Conservation (phyloP, 2,113 vertebrate genomes). For the Jacana jacana region DNA sequence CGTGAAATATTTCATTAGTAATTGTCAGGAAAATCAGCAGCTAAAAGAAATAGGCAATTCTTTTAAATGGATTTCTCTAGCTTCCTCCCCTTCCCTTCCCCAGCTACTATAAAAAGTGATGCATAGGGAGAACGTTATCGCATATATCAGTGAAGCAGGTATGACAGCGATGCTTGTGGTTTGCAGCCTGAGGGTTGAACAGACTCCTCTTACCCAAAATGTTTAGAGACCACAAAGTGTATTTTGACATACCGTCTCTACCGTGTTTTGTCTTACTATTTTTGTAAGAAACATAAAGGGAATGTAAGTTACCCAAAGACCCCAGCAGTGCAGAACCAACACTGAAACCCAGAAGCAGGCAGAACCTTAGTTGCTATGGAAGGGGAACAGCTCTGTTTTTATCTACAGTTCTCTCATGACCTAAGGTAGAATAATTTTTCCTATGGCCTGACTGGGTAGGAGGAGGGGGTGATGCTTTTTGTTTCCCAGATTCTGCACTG, state of each 20-base stretch:
- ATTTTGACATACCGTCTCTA: neutral
- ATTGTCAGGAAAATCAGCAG: slow-evolving; percentile 19
- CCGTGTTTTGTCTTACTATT: neutral
- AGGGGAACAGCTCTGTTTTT: neutral
- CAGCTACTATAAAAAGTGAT: neutral
- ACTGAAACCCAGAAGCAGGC: neutral
- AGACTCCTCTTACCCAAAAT: neutral
- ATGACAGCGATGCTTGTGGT: neutral
- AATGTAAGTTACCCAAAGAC: neutral
- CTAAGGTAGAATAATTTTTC: neutral
- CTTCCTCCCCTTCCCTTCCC: neutral
- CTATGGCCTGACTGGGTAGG: neutral
- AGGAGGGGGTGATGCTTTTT: neutral
- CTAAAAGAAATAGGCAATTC: neutral
- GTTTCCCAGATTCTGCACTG: neutral
- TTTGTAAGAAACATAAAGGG: neutral
- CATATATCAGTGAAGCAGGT: neutral
- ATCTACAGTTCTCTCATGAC: neutral
- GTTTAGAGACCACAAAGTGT: neutral
- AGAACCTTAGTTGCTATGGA: neutral
- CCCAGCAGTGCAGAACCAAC: neutral
- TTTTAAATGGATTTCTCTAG: neutral
- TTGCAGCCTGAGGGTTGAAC: neutral
- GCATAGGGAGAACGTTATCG: neutral
- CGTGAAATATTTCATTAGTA: slow-evolving; percentile 2